These are phyloP conservation scores for Drosophila azteca DNA, from an alignment of 1,140 invertebrate genomes.

Conservation along the genomic window DNA sequence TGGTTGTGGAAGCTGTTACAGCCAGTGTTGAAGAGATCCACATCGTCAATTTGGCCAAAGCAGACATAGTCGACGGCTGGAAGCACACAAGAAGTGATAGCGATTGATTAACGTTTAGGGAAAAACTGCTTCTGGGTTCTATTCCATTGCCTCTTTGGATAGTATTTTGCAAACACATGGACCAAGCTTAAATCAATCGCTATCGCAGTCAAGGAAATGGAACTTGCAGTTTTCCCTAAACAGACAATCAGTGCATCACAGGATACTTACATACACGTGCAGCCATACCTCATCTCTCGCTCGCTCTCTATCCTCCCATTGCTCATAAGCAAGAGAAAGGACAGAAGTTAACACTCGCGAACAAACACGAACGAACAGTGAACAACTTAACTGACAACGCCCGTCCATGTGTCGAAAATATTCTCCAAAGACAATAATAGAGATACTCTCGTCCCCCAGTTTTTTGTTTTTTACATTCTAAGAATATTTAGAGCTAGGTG, in stretches of 20 bases:
- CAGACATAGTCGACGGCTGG: constrained; percentile 78
- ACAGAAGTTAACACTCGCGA: constrained; percentile 30
- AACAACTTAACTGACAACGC: constrained; percentile 23
- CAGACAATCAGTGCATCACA: constrained; percentile 24
- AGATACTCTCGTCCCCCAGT: not conserved
- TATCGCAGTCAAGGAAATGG: constrained; percentile 78
- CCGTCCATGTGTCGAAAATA: constrained; percentile 78
- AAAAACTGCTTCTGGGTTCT: constrained; percentile 75
- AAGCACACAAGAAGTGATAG: constrained; percentile 47
- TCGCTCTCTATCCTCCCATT: not conserved
- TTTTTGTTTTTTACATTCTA: not conserved
- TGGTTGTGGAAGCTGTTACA: constrained; percentile 77
- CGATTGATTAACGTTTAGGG: constrained; percentile 36
- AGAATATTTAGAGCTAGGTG: too few species aligned
- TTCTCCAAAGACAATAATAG: constrained; percentile 62
- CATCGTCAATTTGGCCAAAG: constrained; percentile 78
- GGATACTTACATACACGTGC: constrained; percentile 62
- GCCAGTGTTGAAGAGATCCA: constrained; percentile 76
- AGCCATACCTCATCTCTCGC: not conserved
- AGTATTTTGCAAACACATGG: constrained; percentile 80
- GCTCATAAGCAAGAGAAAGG: not conserved
- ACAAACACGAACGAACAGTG: constrained; percentile 14
- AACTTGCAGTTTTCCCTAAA: constrained; percentile 73
- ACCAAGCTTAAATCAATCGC: constrained; percentile 56
- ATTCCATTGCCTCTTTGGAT: constrained; percentile 80